Evolutionary conservation across 1,140 invertebrate species (phyloP), one percentile per base, ranked within the genome.

Genomic region (Drosophila saltans): DNA sequence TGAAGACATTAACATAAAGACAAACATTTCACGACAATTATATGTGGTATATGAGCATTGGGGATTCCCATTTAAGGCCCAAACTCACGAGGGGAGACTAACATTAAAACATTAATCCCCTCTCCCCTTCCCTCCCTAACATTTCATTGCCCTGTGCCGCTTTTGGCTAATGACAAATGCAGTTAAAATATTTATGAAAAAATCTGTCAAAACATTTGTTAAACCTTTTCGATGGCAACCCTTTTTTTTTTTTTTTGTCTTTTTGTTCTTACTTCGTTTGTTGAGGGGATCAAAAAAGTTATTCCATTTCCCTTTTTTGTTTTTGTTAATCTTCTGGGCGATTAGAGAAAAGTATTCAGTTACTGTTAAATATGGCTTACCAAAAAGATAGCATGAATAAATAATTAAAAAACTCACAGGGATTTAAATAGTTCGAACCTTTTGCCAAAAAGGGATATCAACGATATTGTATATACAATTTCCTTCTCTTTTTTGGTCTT

Each of bases 1-100:
- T 70, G 40, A 83, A 73, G 81, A 69, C 74, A 75, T 76, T 76
- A 60, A 39, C 72, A 69, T 76, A 65, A 45, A 43, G 55, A 70
- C 55, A 55, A 69, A 60, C 45, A 40, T 33, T 58, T 36, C 7
- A 56, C 39, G 28, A 33, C 24, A 39, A 11, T n/a, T 52, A 57
- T 21, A 43, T n/a, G 36, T 45, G 66, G 26, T 16, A 36, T 24
- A 45, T n/a, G 56, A 45, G n/a, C 11, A 36, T 36, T 9, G 36
- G 52, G 61, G 66, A 9, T 4, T 9, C 28, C 11, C n/a, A 5
- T 30, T 21, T 36, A 41, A 56, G 45, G 45, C 45, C 26, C 26
- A 26, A 36, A 7, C 33, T 36, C 33, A 36, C 3, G 33, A 7
- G 11, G 16, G 33, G 33, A 3, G 11, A 9, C 3, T 36, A 9